Base-by-base conservation (phyloP, 2,888 invertebrate genomes). In the Metalampra italica region DNA sequence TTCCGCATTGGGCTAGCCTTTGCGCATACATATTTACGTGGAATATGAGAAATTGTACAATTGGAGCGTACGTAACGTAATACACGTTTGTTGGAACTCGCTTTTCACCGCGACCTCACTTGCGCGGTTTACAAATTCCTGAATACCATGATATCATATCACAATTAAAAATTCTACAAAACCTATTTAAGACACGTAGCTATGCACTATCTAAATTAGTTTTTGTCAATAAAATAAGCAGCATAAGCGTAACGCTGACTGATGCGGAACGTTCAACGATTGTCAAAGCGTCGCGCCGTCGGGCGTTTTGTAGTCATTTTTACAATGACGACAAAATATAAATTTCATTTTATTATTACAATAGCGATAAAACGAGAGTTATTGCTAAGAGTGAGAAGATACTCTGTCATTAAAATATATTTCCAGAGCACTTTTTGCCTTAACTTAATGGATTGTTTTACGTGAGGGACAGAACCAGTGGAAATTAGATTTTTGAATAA, bases 321-420 rank as follows among this genome's bases (percentile, higher is more conserved):
- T 58, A 51, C 61, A 56, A 60, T 60, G 65, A 71, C 61, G 65
- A 57, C 62, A 64, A 65, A 63, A 69, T 75, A 71, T 75, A 71
- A 75, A 72, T 70, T 68, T 54, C 43, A 53, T 57, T 58, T 60
- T 62, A 62, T 66, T 68, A 62, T 60, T 62, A 66, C 66, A 60
- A 48, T 51, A 56, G 61, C 65, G 60, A 68, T 75, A 71, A 74
- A 73, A 62, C 47, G 48, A 50, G 55, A 62, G 59, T 70, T 71
- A 71, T 66, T 50, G 62, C 57, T 49, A 51, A 58, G 68, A 65
- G 56, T 57, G 58, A 56, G 59, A 64, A 53, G 52, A 54, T 64
- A 66, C 57, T 56, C 64, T 12, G 51, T 46, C 66, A 57, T 66
- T 66, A 68, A 75, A 75, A 73, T 61, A 65, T 64, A 68, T 71